Conservation (phyloP, 2,888 invertebrate species). For the Stenchaetothrips biformis region DNA sequence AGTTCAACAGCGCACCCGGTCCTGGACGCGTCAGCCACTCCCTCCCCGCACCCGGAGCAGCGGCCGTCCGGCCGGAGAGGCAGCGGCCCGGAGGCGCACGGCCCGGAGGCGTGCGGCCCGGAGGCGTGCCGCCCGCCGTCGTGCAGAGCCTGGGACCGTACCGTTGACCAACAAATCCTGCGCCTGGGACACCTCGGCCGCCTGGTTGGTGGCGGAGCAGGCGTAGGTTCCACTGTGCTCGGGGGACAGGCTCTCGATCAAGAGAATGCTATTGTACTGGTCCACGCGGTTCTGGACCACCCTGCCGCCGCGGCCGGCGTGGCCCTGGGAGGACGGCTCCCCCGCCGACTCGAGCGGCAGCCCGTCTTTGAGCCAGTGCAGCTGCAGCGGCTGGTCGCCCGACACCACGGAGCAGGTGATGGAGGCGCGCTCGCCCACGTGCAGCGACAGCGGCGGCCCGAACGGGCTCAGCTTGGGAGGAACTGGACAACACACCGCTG, state of each 20-base stretch:
- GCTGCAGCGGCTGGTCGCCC: slow-evolving; percentile 69
- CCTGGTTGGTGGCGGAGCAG: slow-evolving; percentile 66
- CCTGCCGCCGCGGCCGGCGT: slow-evolving; percentile 45
- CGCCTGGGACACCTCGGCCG: slow-evolving; percentile 67
- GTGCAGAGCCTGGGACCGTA: slow-evolving; percentile 50
- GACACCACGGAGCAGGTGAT: slow-evolving; percentile 69
- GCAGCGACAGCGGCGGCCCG: slow-evolving; percentile 62
- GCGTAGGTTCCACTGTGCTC: slow-evolving; percentile 75
- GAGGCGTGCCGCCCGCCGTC: background rate
- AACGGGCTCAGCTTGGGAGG: slow-evolving; percentile 74
- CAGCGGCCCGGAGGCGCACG: too few relatives aligned
- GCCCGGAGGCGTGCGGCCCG: background rate
- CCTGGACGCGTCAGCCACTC: background rate
- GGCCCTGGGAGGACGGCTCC: slow-evolving; percentile 33
- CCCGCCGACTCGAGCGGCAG: slow-evolving; percentile 56
- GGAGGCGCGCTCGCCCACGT: slow-evolving; percentile 67
- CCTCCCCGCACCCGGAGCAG: background rate
- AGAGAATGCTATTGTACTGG: slow-evolving; percentile 71
- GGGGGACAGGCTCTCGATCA: slow-evolving; percentile 68
- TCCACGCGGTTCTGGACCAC: slow-evolving; percentile 68
- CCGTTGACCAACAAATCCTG: slow-evolving; percentile 72
- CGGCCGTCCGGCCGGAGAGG: too few relatives aligned
- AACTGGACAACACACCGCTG: slow-evolving; percentile 52
- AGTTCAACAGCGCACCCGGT: too few relatives aligned
- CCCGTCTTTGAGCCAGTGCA: slow-evolving; percentile 72